Percentiles rank a stretch among this genome's conserved stretches.
These are phyloP conservation scores for Microtus montanus DNA, from an alignment of 2,113 vertebrate species.

Conservation along the genomic window DNA sequence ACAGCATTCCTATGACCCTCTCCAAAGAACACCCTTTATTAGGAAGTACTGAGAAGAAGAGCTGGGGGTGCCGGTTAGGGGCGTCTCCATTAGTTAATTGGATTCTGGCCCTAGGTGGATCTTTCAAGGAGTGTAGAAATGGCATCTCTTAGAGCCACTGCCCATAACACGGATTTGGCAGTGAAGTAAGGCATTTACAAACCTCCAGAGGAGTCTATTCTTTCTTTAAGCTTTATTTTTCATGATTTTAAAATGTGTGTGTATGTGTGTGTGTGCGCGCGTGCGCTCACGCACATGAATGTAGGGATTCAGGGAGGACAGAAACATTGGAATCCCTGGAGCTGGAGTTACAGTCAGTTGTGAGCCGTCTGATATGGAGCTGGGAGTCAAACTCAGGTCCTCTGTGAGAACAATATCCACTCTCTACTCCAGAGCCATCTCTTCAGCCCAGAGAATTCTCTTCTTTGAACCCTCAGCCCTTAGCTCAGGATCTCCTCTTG, in stretches of 20 bases:
- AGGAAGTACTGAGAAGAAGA: background rate
- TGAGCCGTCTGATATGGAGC: background rate
- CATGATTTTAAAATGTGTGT: background rate
- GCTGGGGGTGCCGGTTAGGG: background rate
- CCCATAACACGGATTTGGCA: background rate
- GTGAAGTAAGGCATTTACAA: background rate
- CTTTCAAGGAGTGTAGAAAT: background rate
- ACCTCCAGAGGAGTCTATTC: background rate
- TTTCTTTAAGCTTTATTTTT: background rate
- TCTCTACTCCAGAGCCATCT: background rate
- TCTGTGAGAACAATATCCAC: background rate
- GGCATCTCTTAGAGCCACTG: background rate
- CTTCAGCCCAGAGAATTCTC: background rate
- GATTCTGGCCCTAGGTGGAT: background rate
- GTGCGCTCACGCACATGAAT: background rate
- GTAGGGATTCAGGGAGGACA: background rate
- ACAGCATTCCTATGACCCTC: no score
- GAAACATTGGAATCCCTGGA: background rate
- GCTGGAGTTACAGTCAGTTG: background rate
- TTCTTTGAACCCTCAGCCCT: background rate
- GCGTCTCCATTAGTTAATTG: background rate
- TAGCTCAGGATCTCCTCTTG: background rate
- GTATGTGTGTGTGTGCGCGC: background rate
- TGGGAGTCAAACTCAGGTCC: background rate
- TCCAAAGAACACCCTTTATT: background rate